phyloP scores from a whole-genome alignment of 2,797 vertebrate genomes.

The Alcedo quadribrachys region DNA sequence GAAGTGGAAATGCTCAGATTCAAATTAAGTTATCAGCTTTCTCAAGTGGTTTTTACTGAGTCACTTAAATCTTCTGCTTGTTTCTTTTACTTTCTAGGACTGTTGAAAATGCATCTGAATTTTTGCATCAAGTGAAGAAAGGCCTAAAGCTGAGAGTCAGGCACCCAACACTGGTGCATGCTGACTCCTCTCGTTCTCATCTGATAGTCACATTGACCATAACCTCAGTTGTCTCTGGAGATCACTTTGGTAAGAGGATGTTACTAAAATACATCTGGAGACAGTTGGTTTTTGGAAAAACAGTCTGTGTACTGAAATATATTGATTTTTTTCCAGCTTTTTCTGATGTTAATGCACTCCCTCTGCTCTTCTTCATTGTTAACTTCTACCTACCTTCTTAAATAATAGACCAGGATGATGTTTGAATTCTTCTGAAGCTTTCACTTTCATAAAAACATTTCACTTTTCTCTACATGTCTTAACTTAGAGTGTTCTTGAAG shows the following conservation, averaged over 20 bases:
- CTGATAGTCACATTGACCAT: slow-evolving; percentile 83
- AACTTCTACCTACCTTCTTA: background rate
- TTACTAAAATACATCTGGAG: background rate
- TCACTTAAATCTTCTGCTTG: background rate
- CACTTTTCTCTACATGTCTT: background rate
- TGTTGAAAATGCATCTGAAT: slow-evolving; percentile 75
- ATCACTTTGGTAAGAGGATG: slow-evolving; percentile 75
- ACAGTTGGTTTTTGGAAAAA: background rate
- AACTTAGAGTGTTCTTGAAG: background rate
- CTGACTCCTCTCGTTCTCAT: slow-evolving; percentile 87
- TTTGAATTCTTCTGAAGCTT: background rate
- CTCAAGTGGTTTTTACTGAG: background rate
- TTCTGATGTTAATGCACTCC: background rate
- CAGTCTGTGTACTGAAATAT: background rate
- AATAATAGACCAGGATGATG: background rate
- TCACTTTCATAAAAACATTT: background rate
- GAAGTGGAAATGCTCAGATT: background rate
- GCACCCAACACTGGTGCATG: slow-evolving; percentile 83
- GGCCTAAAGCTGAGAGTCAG: slow-evolving; percentile 78
- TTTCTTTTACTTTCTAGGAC: slow-evolving; percentile 51
- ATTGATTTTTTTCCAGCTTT: background rate
- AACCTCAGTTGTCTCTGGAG: slow-evolving; percentile 70
- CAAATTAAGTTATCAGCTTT: background rate
- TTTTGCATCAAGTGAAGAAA: slow-evolving; percentile 77
- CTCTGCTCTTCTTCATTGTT: background rate